Evolutionary conservation across 1,140 invertebrate genomes (phyloP).

Genomic region (Drosophila subpulchrella): DNA sequence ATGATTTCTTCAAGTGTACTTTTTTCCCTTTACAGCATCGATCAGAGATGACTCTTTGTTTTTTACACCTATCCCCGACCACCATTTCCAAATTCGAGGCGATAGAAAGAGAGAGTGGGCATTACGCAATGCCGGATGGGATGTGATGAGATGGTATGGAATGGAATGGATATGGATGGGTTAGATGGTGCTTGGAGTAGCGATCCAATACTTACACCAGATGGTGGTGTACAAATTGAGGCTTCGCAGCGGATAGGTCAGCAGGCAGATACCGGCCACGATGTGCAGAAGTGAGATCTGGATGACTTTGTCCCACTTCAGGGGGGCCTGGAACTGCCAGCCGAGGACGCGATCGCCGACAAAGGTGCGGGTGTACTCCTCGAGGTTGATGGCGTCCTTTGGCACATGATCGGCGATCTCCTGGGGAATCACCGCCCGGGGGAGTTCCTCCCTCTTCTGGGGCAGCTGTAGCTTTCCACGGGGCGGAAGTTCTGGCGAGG

Average conservation of each 20-base stretch:
- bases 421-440: slow-evolving; percentile 31
- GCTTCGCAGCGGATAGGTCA: slow-evolving; percentile 55
- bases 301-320: slow-evolving; percentile 85
- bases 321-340: slow-evolving; percentile 71
- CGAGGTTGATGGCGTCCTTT: slow-evolving; percentile 71
- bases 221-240: slow-evolving; percentile 45
- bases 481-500: slow-evolving; percentile 57
- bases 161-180: slow-evolving; percentile 17
- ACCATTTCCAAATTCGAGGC: slow-evolving; percentile 27
- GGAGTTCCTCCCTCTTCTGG: neutral
- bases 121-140: slow-evolving; percentile 46
- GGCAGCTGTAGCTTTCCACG: slow-evolving; percentile 44
- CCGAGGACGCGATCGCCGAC: slow-evolving; percentile 73
- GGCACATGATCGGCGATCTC: slow-evolving; percentile 52
- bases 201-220: slow-evolving; percentile 77
- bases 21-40: slow-evolving; percentile 28
- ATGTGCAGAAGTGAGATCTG: slow-evolving; percentile 80
- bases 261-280: slow-evolving; percentile 42
- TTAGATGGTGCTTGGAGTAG: neutral
- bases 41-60: slow-evolving; percentile 49
- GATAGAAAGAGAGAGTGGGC: slow-evolving; percentile 51
- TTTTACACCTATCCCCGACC: slow-evolving; percentile 43
- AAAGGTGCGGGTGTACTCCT: slow-evolving; percentile 68
- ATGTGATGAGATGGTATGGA: slow-evolving; percentile 4
- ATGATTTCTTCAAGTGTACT: slow-evolving; percentile 6